Evolutionary conservation across 2,797 vertebrate species (phyloP), one percentile per base, ranked within the genome.

Genomic region (Notamacropus eugenii): DNA sequence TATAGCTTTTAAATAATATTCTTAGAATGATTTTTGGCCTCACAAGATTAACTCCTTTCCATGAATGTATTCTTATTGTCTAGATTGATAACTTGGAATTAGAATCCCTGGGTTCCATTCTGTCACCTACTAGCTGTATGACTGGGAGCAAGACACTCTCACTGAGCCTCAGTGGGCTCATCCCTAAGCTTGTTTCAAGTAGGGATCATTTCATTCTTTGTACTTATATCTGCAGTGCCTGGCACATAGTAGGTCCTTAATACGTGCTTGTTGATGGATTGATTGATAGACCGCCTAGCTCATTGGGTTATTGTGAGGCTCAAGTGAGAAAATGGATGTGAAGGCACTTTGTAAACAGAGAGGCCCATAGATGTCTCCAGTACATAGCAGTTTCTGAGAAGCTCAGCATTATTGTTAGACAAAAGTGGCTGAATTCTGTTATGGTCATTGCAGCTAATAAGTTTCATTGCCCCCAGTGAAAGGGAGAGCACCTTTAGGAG

Each of bases 381-480:
- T 91, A 96, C 95, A 46, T 93, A 96, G 92, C 5, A 6, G 93
- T 94, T 95, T 95, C 92, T 95, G 90, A 96, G n/a, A 67, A 5
- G 91, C 46, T 94, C 5, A 31, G 6, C 92, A 62, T 94, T 96
- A 96, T 67, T 9, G 92, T 96, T 52, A 95, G n/a, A 94, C 95
- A 96, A 92, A 28, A 96, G 74, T 55, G 91, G 57, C 93, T 1
- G 40, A 95, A 96, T 96, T 96, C 34, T 91, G 19, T 95, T 52
- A 93, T 67, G 55, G 54, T 95, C 95, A 95, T 94, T 97, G 46
- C 40, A 94, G 93, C 67, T 93, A 96, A 93, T 58, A 95, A 67
- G 95, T 95, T 96, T 94, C 46, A 91, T 95, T 90, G 93, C 94
- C 82, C 58, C 90, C 1, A 91, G 92, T 55, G 93, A 94, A 74